Evolutionary conservation across 2,888 invertebrate species (phyloP).

Genomic region (Cerceris rybyensis): DNA sequence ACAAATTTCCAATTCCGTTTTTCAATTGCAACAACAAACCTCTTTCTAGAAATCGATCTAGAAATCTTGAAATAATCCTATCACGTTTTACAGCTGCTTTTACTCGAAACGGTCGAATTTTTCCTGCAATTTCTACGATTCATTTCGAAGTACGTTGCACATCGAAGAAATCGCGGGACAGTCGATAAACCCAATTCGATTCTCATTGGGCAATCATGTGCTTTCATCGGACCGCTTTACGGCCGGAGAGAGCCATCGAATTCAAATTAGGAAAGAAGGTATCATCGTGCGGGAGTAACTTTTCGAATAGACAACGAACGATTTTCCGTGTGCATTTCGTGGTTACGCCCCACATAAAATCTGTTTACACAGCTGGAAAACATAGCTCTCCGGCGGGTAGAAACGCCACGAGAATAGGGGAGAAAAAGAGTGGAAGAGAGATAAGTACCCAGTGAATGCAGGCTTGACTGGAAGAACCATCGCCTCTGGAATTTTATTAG

Average conservation of each 20-base stretch:
- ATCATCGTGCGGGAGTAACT: conserved; percentile 41
- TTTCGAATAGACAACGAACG: conserved; percentile 50
- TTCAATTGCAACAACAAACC: too few species aligned
- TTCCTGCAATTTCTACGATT: neutral
- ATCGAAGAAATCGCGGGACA: neutral
- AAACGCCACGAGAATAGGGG: conserved; percentile 26
- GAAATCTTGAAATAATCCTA: too few species aligned
- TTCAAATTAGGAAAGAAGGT: conserved; percentile 36
- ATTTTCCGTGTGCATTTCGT: conserved; percentile 42
- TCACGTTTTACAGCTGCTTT: too few species aligned
- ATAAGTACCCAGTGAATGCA: conserved; percentile 38
- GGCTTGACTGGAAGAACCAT: conserved; percentile 32
- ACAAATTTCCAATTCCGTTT: too few species aligned
- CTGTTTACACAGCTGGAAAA: conserved; percentile 72
- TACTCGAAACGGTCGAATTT: too few species aligned
- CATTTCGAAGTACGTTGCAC: conserved; percentile 5
- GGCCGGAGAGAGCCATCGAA: conserved; percentile 9
- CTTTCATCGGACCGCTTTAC: conserved; percentile 8
- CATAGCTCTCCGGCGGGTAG: conserved; percentile 34
- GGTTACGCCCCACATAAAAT: conserved; percentile 65
- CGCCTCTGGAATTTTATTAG: conserved; percentile 72
- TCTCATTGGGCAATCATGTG: conserved; percentile 9
- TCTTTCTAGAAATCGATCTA: too few species aligned
- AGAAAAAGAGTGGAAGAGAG: neutral
- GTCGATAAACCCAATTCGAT: neutral